phyloP scores from a whole-genome alignment of 2,797 vertebrate genomes.

The Amazona finschi region DNA sequence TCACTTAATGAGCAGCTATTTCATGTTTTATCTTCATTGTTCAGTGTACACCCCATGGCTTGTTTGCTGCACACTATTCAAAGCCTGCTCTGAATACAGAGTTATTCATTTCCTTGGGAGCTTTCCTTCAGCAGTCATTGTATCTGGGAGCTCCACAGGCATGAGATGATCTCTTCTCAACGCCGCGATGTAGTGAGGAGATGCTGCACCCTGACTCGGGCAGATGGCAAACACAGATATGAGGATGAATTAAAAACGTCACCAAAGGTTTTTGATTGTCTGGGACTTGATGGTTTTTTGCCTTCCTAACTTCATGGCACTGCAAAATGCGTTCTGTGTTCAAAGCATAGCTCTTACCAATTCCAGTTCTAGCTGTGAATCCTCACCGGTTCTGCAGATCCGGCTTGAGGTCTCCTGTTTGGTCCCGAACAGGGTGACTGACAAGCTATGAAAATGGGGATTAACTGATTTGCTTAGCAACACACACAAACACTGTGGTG shows the following conservation, averaged over 20 bases:
- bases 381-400: background rate
- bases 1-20: conserved; percentile 39
- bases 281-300: background rate
- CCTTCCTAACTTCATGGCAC: background rate
- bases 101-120: conserved; percentile 44
- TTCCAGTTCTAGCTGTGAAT: background rate
- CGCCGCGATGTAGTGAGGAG: background rate
- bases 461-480: background rate
- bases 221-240: background rate
- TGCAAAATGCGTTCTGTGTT: background rate
- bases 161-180: conserved; percentile 3
- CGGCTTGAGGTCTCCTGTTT: background rate
- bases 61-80: conserved; percentile 49
- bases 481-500: background rate
- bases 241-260: background rate
- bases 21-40: conserved; percentile 58
- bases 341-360: background rate
- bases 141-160: conserved; percentile 16
- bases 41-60: conserved; percentile 33
- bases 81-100: conserved; percentile 34
- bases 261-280: background rate
- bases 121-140: conserved; percentile 33
- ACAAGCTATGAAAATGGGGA: background rate
- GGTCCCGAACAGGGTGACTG: background rate
- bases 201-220: background rate